phyloP scores from a whole-genome alignment of 2,888 invertebrate genomes.

The Eilema caniola region DNA sequence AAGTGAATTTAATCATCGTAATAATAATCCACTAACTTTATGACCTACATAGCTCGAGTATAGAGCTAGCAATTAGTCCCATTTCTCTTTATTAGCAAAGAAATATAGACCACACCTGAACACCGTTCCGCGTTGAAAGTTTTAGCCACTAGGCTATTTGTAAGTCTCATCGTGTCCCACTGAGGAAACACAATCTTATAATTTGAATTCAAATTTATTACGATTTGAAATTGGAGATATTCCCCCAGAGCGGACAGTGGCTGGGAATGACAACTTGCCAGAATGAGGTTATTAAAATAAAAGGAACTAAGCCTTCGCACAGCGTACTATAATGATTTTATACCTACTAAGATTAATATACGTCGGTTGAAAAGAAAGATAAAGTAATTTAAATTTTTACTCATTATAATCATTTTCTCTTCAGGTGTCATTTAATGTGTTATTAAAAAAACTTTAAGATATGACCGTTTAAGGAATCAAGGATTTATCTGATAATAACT shows the following conservation, averaged over 20 bases:
- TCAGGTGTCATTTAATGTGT: no score
- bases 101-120: constrained; percentile 3
- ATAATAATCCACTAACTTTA: not conserved
- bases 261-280: not conserved
- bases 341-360: not conserved
- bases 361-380: no score
- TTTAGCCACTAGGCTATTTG: not conserved
- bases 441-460: no score
- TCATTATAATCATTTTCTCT: no score
- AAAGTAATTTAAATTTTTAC: no score
- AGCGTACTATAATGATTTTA: not conserved
- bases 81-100: constrained; percentile 4
- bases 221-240: constrained; percentile 8
- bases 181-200: not conserved
- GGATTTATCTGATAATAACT: no score
- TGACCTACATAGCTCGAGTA: not conserved
- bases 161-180: constrained; percentile 1
- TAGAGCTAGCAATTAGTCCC: not conserved
- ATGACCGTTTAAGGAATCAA: not conserved
- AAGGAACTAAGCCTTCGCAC: not conserved
- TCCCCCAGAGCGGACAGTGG: not conserved
- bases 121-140: not conserved
- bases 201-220: constrained; percentile 10
- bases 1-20: not conserved
- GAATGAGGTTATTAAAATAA: not conserved